Base-by-base conservation (phyloP, 2,113 vertebrate species). In the Butastur rufipennis region DNA sequence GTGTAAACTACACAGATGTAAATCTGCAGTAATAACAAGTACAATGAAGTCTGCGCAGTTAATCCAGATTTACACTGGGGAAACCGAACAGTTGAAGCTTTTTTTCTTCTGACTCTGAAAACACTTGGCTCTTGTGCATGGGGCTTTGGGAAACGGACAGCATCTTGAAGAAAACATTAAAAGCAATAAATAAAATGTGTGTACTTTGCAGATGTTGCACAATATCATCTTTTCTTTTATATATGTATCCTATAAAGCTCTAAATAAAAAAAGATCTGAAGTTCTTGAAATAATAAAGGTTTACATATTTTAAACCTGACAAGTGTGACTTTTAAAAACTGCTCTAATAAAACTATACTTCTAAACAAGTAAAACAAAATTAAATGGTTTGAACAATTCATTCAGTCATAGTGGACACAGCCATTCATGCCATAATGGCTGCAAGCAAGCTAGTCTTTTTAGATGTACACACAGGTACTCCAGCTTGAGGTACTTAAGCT, bases 1-100 rank as follows among this genome's bases (percentile, higher is more conserved):
- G 62, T 91, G 45, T 80, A 95, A 91, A 97, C 91, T 77, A 95
- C 91, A 94, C 53, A 94, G 91, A 55, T 40, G 48, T 95, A 95
- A 93, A 93, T 62, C 96, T 18, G 8, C 52, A 77, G 81, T 89
- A 96, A 91, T 91, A 93, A 89, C 17, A 4, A 87, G 66, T 26
- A 45, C 56, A 87, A 45, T 58, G 56, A 90, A 90, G 53, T 62
- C 52, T 58, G 43, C 5, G 1, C 25, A 84, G 65, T 79, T 96
- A 94, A 97, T 95, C 93, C 78, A 91, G 86, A 88, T 95, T 94
- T 91, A 81, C 43, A 36, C 40, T 5, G 17, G 29, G 26, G 50
- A 91, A 94, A 85, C 31, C 0, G 0, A 84, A 81, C 27, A 61
- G 42, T 12, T 83, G 56, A 86, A 92, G 26, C 4, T 32, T 83